phyloP scores from a whole-genome alignment of 2,888 invertebrate species.

The Microplitis deprimator region DNA sequence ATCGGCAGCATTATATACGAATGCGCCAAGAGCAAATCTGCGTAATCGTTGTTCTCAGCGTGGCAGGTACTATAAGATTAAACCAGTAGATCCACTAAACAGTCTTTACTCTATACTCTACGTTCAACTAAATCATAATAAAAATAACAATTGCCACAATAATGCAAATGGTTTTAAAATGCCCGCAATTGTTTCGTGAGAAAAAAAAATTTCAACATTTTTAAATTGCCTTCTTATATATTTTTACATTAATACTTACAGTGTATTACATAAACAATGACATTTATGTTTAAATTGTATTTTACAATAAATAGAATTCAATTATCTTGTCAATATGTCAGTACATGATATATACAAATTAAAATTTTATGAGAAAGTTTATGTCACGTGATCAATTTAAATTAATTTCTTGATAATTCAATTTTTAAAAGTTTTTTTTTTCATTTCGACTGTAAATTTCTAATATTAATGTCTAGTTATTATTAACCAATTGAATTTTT shows the following conservation, averaged over 20 bases:
- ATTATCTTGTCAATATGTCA: slow-evolving; percentile 8
- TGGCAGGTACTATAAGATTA: slow-evolving; percentile 18
- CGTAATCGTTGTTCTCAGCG: slow-evolving; percentile 29
- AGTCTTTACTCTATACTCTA: background rate
- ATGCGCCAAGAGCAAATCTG: slow-evolving; percentile 32
- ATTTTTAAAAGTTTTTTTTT: too few species aligned
- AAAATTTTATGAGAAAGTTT: background rate
- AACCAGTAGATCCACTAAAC: background rate
- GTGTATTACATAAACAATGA: background rate
- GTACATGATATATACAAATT: background rate
- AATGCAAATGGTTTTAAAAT: too few species aligned
- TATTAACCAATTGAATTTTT: background rate
- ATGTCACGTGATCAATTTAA: background rate
- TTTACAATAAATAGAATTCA: background rate
- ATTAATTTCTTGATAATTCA: too few species aligned
- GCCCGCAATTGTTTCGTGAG: background rate
- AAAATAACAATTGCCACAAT: background rate
- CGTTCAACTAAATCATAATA: background rate
- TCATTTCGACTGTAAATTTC: too few species aligned
- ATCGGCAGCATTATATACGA: slow-evolving; percentile 5
- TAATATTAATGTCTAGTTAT: background rate
- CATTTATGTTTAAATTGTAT: background rate
- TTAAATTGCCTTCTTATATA: background rate
- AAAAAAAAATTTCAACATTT: background rate
- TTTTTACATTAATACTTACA: background rate